Conservation (phyloP, 2,113 vertebrate species). For the Elephas maximus region DNA sequence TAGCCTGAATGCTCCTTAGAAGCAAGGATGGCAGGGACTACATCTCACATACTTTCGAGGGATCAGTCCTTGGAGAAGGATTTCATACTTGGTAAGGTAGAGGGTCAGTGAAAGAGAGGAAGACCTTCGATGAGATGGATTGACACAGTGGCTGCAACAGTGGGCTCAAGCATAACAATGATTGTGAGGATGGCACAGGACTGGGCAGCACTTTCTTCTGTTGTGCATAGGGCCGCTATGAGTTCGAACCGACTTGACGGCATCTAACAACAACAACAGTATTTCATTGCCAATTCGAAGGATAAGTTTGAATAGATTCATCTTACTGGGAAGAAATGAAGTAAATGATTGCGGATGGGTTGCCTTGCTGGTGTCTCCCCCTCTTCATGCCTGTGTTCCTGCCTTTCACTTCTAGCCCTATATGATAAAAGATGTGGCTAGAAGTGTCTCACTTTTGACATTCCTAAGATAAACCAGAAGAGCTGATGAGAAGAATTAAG, state of each 20-base stretch:
- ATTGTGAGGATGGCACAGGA: too few relatives aligned
- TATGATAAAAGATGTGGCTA: neutral
- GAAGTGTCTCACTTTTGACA: neutral
- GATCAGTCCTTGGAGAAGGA: too few relatives aligned
- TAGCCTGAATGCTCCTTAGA: too few relatives aligned
- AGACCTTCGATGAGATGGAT: too few relatives aligned
- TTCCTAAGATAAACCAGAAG: neutral
- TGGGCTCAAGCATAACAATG: too few relatives aligned
- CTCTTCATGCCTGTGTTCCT: neutral
- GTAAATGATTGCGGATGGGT: neutral
- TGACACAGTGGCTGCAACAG: too few relatives aligned
- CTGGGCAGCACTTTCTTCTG: too few relatives aligned
- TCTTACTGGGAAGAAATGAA: neutral
- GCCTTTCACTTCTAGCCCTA: neutral
- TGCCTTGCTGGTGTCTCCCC: neutral
- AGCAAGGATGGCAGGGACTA: too few relatives aligned
- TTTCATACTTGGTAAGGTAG: too few relatives aligned
- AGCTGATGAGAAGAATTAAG: neutral
- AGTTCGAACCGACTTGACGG: neutral
- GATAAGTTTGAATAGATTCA: neutral
- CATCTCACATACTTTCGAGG: too few relatives aligned
- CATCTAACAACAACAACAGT: neutral
- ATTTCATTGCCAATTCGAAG: neutral
- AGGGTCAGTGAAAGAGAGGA: too few relatives aligned
- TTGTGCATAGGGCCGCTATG: neutral